Evolutionary conservation across 2,113 vertebrate species (phyloP), one percentile per base, ranked within the genome.

Genomic region (Noturus placidus): DNA sequence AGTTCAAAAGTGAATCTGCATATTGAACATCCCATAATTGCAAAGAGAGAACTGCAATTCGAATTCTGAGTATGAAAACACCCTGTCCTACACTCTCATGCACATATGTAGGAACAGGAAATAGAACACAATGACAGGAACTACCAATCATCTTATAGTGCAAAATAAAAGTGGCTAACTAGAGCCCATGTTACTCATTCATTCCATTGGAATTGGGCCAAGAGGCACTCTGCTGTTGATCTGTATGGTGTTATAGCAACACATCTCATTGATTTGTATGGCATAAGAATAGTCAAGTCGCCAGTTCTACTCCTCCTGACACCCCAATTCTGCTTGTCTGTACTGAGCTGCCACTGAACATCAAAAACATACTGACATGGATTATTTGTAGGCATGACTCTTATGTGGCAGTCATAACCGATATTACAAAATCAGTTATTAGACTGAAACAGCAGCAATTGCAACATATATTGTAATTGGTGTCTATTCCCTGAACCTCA

Each of bases 41-140:
- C 54, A 70, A 59, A 84, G n/a, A 25, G 57, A 30, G 42, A 35
- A 59, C 67, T 87, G 59, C 57, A 46, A 87, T 87, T 61, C 57
- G 13, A 86, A 61, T 87, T 25, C 14, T 46, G 74, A 54, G 80
- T 30, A 85, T 83, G 54, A 70, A 88, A 86, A 82, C 86, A 87
- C 87, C 76, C 76, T 65, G 57, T 65, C 46, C 46, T 50, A 83
- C 50, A 83, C 80, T 46, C 54, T 83, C n/a, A 70, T 52, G 78
- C 52, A 38, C 86, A 88, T 67, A 76, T 35, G 56, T 90, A 93
- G 91, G 91, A 80, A 89, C 88, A 92, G 92, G 92, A 96, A 95
- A 87, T 25, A 63, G 52, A 0, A 52, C 90, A 96, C 95, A 95
- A 95, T 94, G 90, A 90, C 91, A 95, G 95, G 95, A 96, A 94